A percentile compares a stretch with the other conserved stretches of the same genome.
These are phyloP conservation scores for Heterodera filipjevi DNA, from an alignment of 2,888 invertebrate genomes.

Conservation along the genomic window DNA sequence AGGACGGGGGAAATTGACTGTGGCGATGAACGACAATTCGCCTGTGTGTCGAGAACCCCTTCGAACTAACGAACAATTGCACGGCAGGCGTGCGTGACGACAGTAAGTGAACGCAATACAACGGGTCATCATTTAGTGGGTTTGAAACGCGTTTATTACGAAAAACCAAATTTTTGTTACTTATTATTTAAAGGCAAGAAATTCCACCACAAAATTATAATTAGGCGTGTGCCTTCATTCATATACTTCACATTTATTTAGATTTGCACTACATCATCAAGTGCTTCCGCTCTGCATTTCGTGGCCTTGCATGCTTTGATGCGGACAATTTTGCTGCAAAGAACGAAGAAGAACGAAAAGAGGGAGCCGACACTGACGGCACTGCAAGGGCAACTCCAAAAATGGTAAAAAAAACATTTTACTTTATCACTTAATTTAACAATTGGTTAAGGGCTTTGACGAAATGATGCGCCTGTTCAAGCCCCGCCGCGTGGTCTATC, in stretches of 20 bases:
- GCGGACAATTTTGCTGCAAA: neutral
- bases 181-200: too few species aligned
- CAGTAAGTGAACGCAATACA: neutral
- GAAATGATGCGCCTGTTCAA: neutral
- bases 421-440: neutral
- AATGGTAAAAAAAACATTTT: neutral
- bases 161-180: too few species aligned
- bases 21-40: conserved; percentile 42
- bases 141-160: too few species aligned
- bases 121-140: too few species aligned
- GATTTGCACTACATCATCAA: neutral
- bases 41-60: conserved; percentile 73
- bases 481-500: neutral
- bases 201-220: too few species aligned
- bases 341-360: too few species aligned
- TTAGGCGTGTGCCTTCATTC: neutral
- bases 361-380: neutral
- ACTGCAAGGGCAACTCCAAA: neutral
- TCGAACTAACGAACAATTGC: conserved; percentile 71
- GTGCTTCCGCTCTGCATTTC: neutral
- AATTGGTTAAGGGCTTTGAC: neutral
- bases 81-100: conserved; percentile 68
- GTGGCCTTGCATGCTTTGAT: neutral
- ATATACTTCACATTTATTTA: neutral
- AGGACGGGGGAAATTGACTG: conserved; percentile 69